Percentiles rank a stretch among this genome's conserved stretches.
Evolutionary conservation across 2,797 vertebrate genomes (phyloP).

Genomic region (Aeoliscus strigatus): DNA sequence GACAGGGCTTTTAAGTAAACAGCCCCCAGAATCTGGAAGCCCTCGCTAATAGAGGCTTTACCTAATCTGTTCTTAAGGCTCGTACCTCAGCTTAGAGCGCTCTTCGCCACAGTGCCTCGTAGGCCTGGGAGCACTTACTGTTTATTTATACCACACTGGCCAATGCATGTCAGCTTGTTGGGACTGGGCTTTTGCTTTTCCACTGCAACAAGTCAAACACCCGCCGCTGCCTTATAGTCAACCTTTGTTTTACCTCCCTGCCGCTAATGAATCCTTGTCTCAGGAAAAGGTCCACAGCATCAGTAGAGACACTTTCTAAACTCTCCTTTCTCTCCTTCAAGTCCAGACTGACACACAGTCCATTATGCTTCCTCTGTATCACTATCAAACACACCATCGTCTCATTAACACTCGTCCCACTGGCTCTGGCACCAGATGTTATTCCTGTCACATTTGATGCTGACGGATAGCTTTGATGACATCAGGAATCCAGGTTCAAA

Average conservation of each 20-base stretch:
- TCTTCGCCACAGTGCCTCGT: constrained; percentile 54
- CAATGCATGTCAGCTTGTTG: constrained; percentile 52
- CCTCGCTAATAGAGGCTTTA: constrained; percentile 79
- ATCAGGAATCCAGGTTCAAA: too few species aligned
- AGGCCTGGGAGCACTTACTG: constrained; percentile 67
- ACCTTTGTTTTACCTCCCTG: background rate
- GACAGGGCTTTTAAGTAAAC: constrained; percentile 71
- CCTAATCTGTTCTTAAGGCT: constrained; percentile 78
- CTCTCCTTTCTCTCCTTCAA: background rate
- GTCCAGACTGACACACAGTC: background rate
- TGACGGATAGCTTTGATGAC: constrained; percentile 1
- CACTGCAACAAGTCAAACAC: constrained; percentile 2
- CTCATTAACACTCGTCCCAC: constrained; percentile 19
- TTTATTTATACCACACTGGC: constrained; percentile 75
- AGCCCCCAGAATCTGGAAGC: constrained; percentile 70
- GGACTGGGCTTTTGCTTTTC: constrained; percentile 12
- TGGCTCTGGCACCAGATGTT: constrained; percentile 2
- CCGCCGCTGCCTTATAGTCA: background rate
- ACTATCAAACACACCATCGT: constrained; percentile 39
- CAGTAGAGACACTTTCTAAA: background rate
- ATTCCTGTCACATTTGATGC: constrained; percentile 20
- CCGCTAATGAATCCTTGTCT: background rate
- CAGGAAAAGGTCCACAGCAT: background rate
- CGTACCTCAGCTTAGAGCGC: constrained; percentile 69
- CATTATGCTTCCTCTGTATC: constrained; percentile 18